phyloP scores from a whole-genome alignment of 2,888 invertebrate genomes.

The Cryptops parisi region DNA sequence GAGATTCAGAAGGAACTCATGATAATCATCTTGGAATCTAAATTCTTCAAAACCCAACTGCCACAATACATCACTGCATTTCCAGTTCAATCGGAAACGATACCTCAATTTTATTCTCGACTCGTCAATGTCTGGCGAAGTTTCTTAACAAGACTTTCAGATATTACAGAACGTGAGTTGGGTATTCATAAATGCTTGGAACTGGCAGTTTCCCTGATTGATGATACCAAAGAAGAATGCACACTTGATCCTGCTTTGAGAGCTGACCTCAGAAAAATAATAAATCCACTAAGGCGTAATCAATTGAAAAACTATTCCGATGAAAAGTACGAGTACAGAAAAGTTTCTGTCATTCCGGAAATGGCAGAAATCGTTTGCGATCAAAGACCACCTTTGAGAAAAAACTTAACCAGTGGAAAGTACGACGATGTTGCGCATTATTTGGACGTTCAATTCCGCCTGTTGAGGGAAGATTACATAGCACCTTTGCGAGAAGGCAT shows the following conservation, averaged over 20 bases:
- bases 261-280: no score
- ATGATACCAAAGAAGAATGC: neutral
- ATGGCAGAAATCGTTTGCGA: slow-evolving; percentile 23
- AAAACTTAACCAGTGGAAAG: slow-evolving; percentile 25
- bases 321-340: slow-evolving; percentile 1
- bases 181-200: neutral
- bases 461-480: slow-evolving; percentile 32
- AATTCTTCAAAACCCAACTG: neutral
- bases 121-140: neutral
- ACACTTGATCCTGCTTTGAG: no score
- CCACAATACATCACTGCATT: neutral
- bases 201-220: neutral
- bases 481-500: slow-evolving; percentile 30
- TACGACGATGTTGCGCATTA: slow-evolving; percentile 30
- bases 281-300: neutral
- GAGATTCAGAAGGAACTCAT: neutral
- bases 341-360: slow-evolving; percentile 26
- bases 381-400: slow-evolving; percentile 27
- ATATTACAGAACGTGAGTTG: neutral
- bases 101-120: neutral
- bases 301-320: neutral
- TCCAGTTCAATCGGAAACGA: neutral
- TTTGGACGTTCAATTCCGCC: slow-evolving; percentile 32
- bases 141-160: neutral
- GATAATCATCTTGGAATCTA: neutral